phyloP scores from a whole-genome alignment of 1,140 invertebrate species.

The Cataglyphis hispanica region DNA sequence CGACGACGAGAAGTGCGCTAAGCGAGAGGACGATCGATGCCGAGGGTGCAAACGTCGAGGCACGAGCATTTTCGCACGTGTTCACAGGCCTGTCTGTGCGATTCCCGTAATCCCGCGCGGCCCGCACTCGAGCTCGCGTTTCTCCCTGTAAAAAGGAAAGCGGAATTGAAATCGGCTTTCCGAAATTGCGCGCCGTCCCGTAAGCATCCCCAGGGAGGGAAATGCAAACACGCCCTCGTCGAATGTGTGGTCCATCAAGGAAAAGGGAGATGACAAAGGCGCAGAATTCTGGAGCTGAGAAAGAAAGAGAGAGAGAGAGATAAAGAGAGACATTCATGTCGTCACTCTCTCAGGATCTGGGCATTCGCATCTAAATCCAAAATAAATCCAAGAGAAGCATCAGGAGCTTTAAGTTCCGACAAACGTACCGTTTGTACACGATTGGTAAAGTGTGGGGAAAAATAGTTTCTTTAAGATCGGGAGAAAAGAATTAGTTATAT shows the following conservation, averaged over 20 bases:
- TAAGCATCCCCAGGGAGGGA: slow-evolving; percentile 72
- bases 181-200: slow-evolving; percentile 82
- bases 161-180: slow-evolving; percentile 86
- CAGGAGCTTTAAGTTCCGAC: background rate
- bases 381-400: slow-evolving; percentile 67
- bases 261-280: slow-evolving; percentile 68
- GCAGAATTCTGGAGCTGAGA: slow-evolving; percentile 16
- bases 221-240: slow-evolving; percentile 84
- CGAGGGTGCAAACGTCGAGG: slow-evolving; percentile 66
- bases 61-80: slow-evolving; percentile 78
- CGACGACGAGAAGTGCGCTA: slow-evolving; percentile 22
- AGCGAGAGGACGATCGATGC: slow-evolving; percentile 66
- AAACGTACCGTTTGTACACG: background rate
- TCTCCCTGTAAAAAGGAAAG: slow-evolving; percentile 80
- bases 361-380: slow-evolving; percentile 75
- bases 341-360: slow-evolving; percentile 79
- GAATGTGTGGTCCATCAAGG: slow-evolving; percentile 60
- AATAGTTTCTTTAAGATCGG: background rate
- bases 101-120: slow-evolving; percentile 76
- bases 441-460: background rate
- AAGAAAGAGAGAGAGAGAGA: background rate
- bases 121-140: slow-evolving; percentile 80
- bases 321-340: slow-evolving; percentile 58
- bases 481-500: background rate
- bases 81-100: slow-evolving; percentile 71